A percentile compares a stretch with the other conserved stretches of the same genome.
These are phyloP conservation scores for Galago senegalensis DNA, from an alignment of 2,797 vertebrate genomes.

Conservation along the genomic window DNA sequence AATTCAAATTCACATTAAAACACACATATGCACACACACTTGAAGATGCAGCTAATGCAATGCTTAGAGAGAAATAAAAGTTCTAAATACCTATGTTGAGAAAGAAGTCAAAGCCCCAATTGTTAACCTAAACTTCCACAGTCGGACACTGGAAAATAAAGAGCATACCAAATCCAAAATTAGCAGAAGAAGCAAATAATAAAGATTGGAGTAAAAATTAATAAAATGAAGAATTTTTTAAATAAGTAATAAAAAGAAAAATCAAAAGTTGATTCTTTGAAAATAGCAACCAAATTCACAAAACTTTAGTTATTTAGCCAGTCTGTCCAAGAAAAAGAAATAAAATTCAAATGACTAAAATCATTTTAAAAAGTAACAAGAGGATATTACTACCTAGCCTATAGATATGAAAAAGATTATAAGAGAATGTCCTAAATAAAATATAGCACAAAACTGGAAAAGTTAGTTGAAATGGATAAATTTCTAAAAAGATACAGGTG, in stretches of 20 bases:
- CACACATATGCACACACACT: not conserved
- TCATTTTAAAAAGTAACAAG: not conserved
- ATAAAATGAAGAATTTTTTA: not conserved
- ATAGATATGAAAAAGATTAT: not conserved
- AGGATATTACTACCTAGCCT: too few species aligned
- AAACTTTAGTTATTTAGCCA: not conserved
- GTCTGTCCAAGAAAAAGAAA: not conserved
- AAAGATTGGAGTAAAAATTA: not conserved
- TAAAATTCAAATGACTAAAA: not conserved
- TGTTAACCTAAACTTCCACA: not conserved
- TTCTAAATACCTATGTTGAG: not conserved
- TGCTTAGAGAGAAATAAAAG: not conserved
- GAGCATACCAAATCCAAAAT: not conserved
- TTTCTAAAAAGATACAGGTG: not conserved
- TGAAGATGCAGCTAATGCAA: not conserved
- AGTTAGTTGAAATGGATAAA: not conserved
- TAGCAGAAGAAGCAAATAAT: not conserved
- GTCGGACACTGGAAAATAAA: not conserved
- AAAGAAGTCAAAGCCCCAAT: not conserved
- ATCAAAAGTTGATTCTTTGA: not conserved
- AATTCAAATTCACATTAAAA: not conserved
- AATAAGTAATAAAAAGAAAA: not conserved
- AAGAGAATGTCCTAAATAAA: not conserved
- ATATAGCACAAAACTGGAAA: not conserved
- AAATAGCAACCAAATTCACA: not conserved